A percentile compares a stretch with the other conserved stretches of the same genome.
phyloP scores from a whole-genome alignment of 2,113 vertebrate genomes.

The Oreotrochilus melanogaster region DNA sequence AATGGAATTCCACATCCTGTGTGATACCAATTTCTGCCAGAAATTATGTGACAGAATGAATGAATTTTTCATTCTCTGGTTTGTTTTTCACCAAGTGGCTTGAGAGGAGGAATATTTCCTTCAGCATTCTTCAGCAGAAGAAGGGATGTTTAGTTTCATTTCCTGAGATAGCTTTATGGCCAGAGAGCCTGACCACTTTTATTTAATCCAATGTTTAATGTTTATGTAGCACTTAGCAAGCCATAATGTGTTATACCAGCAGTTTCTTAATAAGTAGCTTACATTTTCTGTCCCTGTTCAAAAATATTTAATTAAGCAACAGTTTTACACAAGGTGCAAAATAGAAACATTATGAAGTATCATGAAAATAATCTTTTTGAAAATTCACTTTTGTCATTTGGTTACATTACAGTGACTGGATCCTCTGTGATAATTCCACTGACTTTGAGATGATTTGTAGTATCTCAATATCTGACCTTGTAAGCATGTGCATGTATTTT shows the following conservation, averaged over 20 bases:
- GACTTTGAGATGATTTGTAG: conserved; percentile 53
- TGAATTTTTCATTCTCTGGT: neutral
- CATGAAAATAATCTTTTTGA: conserved; percentile 2
- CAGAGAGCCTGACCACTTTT: conserved; percentile 33
- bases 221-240: conserved; percentile 52
- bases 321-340: conserved; percentile 45
- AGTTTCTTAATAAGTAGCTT: neutral
- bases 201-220: conserved; percentile 27
- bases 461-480: conserved; percentile 50
- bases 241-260: conserved; percentile 50
- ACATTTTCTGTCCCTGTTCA: conserved; percentile 32
- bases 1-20: neutral
- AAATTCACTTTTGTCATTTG: conserved; percentile 45
- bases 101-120: neutral
- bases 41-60: neutral
- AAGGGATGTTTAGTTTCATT: neutral
- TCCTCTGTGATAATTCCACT: conserved; percentile 17
- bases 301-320: conserved; percentile 23
- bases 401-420: conserved; percentile 18
- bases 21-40: neutral
- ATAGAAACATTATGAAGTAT: neutral
- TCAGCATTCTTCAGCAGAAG: neutral
- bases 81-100: neutral
- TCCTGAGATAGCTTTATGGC: conserved; percentile 3
- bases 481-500: conserved; percentile 55